Conservation (phyloP, 2,113 vertebrate species). For the Solea senegalensis region DNA sequence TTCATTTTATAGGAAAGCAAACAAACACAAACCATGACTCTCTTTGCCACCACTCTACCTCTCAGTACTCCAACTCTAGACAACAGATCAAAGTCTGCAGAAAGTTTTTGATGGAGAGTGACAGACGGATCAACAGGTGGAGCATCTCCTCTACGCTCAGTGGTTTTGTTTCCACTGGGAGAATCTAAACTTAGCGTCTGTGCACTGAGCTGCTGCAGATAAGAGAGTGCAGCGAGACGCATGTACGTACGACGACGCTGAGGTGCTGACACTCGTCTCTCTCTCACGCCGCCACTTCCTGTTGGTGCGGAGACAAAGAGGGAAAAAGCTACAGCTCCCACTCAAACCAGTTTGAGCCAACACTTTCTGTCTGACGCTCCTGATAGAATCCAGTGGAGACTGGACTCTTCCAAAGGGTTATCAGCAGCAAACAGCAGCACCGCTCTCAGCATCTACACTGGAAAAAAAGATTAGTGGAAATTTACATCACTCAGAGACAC, state of each 20-base stretch:
- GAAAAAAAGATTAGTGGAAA: constrained; percentile 33
- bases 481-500: constrained; percentile 51
- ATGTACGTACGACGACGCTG: constrained; percentile 19
- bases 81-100: too few species aligned
- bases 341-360: constrained; percentile 39
- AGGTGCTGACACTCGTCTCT: constrained; percentile 48
- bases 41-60: too few species aligned
- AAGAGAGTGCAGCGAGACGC: constrained; percentile 26
- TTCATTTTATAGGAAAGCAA: too few species aligned
- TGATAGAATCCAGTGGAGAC: constrained; percentile 70
- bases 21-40: too few species aligned
- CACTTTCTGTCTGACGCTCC: constrained; percentile 36
- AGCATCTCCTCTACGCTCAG: too few species aligned
- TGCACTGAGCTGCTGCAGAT: constrained; percentile 43
- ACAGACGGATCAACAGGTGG: too few species aligned
- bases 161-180: too few species aligned
- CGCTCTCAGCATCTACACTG: constrained; percentile 62
- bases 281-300: constrained; percentile 18
- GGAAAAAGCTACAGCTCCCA: background rate
- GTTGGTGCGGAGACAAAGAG: constrained; percentile 16
- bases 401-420: constrained; percentile 69
- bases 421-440: constrained; percentile 71
- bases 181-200: constrained; percentile 9
- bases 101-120: too few species aligned
- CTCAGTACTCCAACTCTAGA: too few species aligned